Evolutionary conservation across 2,113 vertebrate species (phyloP).

Genomic region (Larimichthys polyactis): DNA sequence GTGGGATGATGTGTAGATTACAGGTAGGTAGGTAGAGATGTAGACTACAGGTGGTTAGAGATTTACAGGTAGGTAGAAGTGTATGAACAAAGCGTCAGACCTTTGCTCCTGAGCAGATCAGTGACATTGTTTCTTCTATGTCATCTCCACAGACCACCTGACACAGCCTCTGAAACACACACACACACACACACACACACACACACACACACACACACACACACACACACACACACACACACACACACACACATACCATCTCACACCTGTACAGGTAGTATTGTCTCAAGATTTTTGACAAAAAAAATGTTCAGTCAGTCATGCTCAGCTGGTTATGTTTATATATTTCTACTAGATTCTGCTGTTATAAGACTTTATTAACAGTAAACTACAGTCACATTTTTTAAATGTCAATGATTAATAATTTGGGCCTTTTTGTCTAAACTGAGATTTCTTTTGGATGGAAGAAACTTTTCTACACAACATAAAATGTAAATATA

Average conservation of each 20-base stretch:
- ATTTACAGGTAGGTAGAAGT: too few species aligned
- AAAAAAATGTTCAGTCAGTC: not conserved
- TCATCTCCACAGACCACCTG: slow-evolving; percentile 77
- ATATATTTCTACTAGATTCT: not conserved
- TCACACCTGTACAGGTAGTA: not conserved
- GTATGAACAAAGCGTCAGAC: slow-evolving; percentile 39
- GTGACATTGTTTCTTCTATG: slow-evolving; percentile 80
- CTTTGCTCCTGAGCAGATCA: slow-evolving; percentile 84
- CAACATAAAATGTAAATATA: too few species aligned
- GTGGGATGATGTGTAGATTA: too few species aligned
- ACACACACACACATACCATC: not conserved
- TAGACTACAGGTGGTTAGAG: too few species aligned
- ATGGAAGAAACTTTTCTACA: too few species aligned
- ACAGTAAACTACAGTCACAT: not conserved
- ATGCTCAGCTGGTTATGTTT: not conserved
- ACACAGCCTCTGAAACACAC: slow-evolving; percentile 78
- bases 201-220: slow-evolving; percentile 40
- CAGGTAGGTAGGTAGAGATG: too few species aligned
- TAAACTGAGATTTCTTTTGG: too few species aligned
- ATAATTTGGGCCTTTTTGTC: too few species aligned
- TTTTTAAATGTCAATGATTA: too few species aligned
- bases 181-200: slow-evolving; percentile 21
- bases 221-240: slow-evolving; percentile 51
- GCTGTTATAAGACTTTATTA: not conserved
- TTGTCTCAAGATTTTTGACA: not conserved